Evolutionary conservation across 2,888 invertebrate genomes (phyloP).

Genomic region (Orgyia antiqua): DNA sequence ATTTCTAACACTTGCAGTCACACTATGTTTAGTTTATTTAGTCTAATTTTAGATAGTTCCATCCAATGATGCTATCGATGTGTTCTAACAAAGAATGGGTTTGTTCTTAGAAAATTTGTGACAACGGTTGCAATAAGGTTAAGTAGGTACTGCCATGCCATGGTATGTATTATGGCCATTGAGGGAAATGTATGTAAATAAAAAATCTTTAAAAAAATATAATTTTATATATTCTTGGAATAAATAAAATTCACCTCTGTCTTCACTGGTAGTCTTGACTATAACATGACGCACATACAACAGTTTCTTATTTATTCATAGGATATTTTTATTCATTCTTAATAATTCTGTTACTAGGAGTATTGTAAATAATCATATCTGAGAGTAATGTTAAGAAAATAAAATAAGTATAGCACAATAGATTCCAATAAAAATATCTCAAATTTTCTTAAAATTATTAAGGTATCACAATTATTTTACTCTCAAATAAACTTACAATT

Average conservation of each 20-base stretch:
- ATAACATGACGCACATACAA: constrained; percentile 24
- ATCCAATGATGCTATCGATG: no score
- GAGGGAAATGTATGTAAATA: no score
- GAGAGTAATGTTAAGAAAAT: not conserved
- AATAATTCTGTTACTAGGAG: no score
- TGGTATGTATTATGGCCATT: no score
- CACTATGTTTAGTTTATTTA: no score
- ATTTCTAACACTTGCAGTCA: no score
- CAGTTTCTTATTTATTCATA: constrained; percentile 12
- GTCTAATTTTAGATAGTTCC: no score
- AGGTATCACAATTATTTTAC: constrained; percentile 21
- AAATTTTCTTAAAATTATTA: constrained; percentile 7
- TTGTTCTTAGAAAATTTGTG: no score
- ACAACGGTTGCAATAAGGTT: no score
- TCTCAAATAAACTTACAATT: constrained; percentile 18
- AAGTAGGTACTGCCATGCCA: no score
- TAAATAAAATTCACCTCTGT: constrained; percentile 51
- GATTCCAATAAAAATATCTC: not conserved
- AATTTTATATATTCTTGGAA: constrained; percentile 54
- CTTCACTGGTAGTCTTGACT: constrained; percentile 44
- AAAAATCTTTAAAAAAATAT: constrained; percentile 16
- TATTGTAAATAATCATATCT: not conserved
- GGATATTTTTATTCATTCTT: no score
- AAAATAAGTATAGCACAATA: not conserved
- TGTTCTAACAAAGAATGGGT: no score